Evolutionary conservation across 2,113 vertebrate genomes (phyloP).

Genomic region (Vombatus ursinus): DNA sequence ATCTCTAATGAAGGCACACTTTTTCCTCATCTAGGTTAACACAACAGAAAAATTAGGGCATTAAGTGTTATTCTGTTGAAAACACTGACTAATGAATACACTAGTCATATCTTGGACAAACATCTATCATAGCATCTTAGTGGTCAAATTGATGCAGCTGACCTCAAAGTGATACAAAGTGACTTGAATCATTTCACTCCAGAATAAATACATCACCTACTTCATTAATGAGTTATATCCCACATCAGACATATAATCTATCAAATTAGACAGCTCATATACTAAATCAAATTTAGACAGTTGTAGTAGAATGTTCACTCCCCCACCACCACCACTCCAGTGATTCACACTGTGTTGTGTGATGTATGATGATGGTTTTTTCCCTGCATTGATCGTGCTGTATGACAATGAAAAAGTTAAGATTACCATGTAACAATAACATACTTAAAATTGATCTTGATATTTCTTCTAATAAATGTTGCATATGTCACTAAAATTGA

Average conservation of each 20-base stretch:
- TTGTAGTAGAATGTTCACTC: slow-evolving; percentile 6
- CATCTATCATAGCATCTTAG: slow-evolving; percentile 11
- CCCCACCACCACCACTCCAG: neutral
- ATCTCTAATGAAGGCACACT: neutral
- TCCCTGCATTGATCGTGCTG: slow-evolving; percentile 2
- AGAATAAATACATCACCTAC: slow-evolving; percentile 3
- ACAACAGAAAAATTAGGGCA: neutral
- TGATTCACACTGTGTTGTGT: slow-evolving; percentile 27
- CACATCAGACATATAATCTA: slow-evolving; percentile 20
- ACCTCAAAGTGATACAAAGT: slow-evolving; percentile 25
- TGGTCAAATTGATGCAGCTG: neutral
- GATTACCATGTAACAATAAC: slow-evolving; percentile 37
- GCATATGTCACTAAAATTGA: neutral
- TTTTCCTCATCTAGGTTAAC: neutral
- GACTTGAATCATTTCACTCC: neutral
- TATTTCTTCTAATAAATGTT: neutral
- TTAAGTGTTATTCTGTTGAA: neutral
- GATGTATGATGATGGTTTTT: slow-evolving; percentile 27
- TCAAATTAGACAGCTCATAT: slow-evolving; percentile 17
- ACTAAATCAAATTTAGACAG: slow-evolving; percentile 29
- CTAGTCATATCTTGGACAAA: neutral
- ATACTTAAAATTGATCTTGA: neutral
- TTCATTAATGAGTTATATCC: slow-evolving; percentile 7
- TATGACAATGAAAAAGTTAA: neutral
- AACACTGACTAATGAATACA: neutral